Conservation (phyloP, 2,113 vertebrate species). For the Trichomycterus rosablanca region DNA sequence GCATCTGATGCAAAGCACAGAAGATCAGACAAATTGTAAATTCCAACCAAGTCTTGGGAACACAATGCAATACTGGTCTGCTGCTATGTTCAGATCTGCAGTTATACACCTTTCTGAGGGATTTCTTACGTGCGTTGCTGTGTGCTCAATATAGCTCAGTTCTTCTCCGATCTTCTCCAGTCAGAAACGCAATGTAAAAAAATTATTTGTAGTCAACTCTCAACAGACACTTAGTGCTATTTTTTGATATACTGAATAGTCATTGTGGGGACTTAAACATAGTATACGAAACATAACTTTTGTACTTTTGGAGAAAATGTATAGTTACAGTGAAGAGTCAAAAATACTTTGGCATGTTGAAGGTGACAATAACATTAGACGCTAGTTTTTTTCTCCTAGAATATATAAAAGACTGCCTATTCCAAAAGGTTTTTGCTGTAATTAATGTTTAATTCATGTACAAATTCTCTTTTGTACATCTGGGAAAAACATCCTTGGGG, state of each 20-base stretch:
- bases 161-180: too few species aligned
- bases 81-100: slow-evolving; percentile 25
- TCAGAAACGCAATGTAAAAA: slow-evolving; percentile 1
- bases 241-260: slow-evolving; percentile 32
- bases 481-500: slow-evolving; percentile 7
- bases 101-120: slow-evolving; percentile 14
- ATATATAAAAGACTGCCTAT: slow-evolving; percentile 32
- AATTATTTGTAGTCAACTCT: slow-evolving; percentile 27
- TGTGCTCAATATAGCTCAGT: slow-evolving; percentile 22
- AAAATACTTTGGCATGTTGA: slow-evolving; percentile 31
- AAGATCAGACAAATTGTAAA: slow-evolving; percentile 41
- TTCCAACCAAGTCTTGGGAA: slow-evolving; percentile 41
- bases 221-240: slow-evolving; percentile 34
- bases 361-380: slow-evolving; percentile 32
- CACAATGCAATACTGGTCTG: slow-evolving; percentile 26
- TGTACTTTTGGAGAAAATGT: slow-evolving; percentile 36
- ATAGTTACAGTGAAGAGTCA: background rate
- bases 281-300: slow-evolving; percentile 26
- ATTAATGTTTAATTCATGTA: slow-evolving; percentile 19
- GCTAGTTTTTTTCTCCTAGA: slow-evolving; percentile 22
- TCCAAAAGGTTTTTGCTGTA: slow-evolving; percentile 11
- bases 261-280: slow-evolving; percentile 12
- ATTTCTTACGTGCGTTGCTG: slow-evolving; percentile 5
- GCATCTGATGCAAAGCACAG: slow-evolving; percentile 54
- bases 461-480: slow-evolving; percentile 33